Conservation (phyloP, 1,140 invertebrate genomes). For the Drosophila carrolli region DNA sequence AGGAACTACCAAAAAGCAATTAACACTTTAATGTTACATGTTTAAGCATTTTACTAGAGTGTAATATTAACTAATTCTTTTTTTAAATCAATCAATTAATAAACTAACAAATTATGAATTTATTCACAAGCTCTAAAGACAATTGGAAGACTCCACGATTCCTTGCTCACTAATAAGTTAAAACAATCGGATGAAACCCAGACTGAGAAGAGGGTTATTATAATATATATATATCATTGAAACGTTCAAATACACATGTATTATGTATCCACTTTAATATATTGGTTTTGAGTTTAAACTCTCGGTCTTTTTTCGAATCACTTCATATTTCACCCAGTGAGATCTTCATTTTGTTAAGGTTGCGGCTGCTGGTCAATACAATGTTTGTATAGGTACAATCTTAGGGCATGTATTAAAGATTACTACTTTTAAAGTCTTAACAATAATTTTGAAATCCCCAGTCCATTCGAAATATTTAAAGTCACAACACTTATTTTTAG, state of each 20-base stretch:
- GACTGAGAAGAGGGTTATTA: too few relatives aligned
- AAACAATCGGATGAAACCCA: too few relatives aligned
- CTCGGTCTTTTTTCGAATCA: too few relatives aligned
- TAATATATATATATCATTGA: too few relatives aligned
- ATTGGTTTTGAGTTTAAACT: too few relatives aligned
- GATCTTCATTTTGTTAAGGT: too few relatives aligned
- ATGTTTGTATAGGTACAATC: too few relatives aligned
- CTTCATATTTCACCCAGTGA: too few relatives aligned
- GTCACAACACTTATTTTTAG: neutral
- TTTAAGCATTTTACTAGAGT: conserved; percentile 76
- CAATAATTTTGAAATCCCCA: neutral
- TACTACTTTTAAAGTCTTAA: neutral
- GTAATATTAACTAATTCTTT: conserved; percentile 63
- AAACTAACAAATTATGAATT: conserved; percentile 66
- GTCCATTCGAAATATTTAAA: neutral
- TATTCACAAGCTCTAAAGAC: conserved; percentile 33
- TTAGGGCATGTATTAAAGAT: too few relatives aligned
- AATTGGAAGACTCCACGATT: neutral
- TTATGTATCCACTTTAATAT: too few relatives aligned
- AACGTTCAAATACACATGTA: too few relatives aligned
- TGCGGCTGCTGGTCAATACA: too few relatives aligned
- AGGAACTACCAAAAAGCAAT: conserved; percentile 75
- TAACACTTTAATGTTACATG: conserved; percentile 71
- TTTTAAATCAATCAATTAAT: conserved; percentile 72
- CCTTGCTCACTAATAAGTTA: neutral